Percentiles rank a stretch among this genome's conserved stretches.
phyloP scores from a whole-genome alignment of 1,140 invertebrate species.

The Drosophila lowei region DNA sequence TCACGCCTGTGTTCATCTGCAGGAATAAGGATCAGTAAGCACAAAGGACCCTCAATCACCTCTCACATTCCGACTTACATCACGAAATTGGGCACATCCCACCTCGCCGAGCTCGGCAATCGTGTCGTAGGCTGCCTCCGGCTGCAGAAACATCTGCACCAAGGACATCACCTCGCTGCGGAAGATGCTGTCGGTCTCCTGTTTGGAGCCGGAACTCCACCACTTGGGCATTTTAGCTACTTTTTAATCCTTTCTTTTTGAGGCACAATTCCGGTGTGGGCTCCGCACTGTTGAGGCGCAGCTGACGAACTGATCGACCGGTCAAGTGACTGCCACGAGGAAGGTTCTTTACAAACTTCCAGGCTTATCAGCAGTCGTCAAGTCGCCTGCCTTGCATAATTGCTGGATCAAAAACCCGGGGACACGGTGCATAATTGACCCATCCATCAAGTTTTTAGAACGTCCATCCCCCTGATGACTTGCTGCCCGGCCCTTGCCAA shows the following conservation, averaged over 20 bases:
- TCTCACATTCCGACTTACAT: constrained; percentile 86
- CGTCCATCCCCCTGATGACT: constrained; percentile 4
- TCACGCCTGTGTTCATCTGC: constrained; percentile 90
- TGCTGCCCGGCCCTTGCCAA: not conserved
- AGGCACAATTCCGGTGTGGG: constrained; percentile 15
- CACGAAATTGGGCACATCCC: constrained; percentile 94
- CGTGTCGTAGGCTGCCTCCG: constrained; percentile 93
- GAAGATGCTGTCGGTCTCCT: constrained; percentile 88
- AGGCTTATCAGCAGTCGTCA: constrained; percentile 49
- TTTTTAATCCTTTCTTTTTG: constrained; percentile 6
- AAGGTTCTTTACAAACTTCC: constrained; percentile 36
- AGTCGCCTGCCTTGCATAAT: constrained; percentile 59
- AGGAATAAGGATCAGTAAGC: not conserved
- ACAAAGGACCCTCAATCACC: too few species aligned
- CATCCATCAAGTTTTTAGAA: constrained; percentile 68
- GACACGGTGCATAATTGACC: constrained; percentile 27
- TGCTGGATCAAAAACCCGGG: constrained; percentile 22
- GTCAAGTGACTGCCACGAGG: constrained; percentile 64
- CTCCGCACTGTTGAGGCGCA: constrained; percentile 25
- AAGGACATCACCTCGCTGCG: constrained; percentile 93
- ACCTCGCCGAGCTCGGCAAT: constrained; percentile 95
- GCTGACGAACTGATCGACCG: constrained; percentile 60
- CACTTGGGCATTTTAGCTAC: constrained; percentile 38
- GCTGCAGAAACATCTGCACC: constrained; percentile 94
- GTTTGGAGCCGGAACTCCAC: constrained; percentile 41